phyloP scores from a whole-genome alignment of 1,140 invertebrate genomes.

The Drosophila ananassae region DNA sequence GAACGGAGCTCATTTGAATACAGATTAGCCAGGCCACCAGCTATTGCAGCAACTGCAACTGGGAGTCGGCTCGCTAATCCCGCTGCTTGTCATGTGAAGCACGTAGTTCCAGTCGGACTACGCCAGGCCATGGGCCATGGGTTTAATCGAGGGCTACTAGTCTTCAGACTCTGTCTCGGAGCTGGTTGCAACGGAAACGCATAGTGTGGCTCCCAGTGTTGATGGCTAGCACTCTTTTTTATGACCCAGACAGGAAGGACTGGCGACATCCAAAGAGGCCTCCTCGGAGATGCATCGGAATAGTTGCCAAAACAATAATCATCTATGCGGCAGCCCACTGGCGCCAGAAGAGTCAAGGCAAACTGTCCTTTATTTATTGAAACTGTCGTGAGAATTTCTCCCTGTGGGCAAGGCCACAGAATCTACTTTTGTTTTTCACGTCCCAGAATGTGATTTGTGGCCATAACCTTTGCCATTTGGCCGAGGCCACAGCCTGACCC shows the following conservation, averaged over 20 bases:
- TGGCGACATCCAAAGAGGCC: slow-evolving; percentile 47
- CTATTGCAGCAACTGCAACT: slow-evolving; percentile 39
- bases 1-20: slow-evolving; percentile 73
- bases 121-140: background rate
- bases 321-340: slow-evolving; percentile 2
- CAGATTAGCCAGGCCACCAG: slow-evolving; percentile 56
- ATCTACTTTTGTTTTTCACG: slow-evolving; percentile 2
- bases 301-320: slow-evolving; percentile 55
- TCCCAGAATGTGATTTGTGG: slow-evolving; percentile 17
- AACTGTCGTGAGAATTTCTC: slow-evolving; percentile 6
- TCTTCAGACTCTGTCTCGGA: slow-evolving; percentile 25
- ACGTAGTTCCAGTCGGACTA: slow-evolving; percentile 40
- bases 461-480: slow-evolving; percentile 63
- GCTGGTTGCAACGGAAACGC: slow-evolving; percentile 52
- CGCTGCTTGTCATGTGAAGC: slow-evolving; percentile 54
- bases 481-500: slow-evolving; percentile 32
- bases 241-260: slow-evolving; percentile 63
- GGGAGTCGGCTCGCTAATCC: slow-evolving; percentile 45
- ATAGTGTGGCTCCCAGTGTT: slow-evolving; percentile 22
- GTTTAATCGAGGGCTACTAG: slow-evolving; percentile 22
- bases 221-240: slow-evolving; percentile 50
- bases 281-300: slow-evolving; percentile 41
- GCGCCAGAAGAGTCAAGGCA: slow-evolving; percentile 50
- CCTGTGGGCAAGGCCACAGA: slow-evolving; percentile 19
- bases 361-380: slow-evolving; percentile 11